Percentiles rank a stretch among this genome's conserved stretches.
Evolutionary conservation across 2,888 invertebrate species (phyloP).

Genomic region (Troides helena): DNA sequence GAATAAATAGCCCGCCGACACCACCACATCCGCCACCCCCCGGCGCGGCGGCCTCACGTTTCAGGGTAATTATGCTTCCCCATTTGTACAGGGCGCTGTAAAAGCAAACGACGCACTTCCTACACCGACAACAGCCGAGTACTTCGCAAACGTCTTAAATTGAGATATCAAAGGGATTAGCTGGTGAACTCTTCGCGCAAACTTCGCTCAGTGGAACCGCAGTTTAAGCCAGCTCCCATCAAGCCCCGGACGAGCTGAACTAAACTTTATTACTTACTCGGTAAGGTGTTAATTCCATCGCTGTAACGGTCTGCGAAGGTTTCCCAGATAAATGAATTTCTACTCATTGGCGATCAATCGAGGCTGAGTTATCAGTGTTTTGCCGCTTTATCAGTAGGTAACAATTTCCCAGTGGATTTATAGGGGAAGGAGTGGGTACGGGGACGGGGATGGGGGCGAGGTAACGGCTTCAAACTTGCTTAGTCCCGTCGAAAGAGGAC

Average conservation of each 20-base stretch:
- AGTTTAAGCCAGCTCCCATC: conserved; percentile 45
- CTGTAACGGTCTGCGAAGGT: conserved; percentile 30
- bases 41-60: too few relatives aligned
- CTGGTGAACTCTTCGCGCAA: conserved; percentile 36
- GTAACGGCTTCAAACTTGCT: conserved; percentile 12
- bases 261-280: conserved; percentile 16
- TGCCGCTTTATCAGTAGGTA: conserved; percentile 62
- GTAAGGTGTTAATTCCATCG: conserved; percentile 38
- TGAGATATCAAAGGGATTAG: conserved; percentile 34
- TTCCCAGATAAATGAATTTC: conserved; percentile 73
- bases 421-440: conserved; percentile 36
- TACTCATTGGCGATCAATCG: conserved; percentile 77
- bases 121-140: conserved; percentile 7
- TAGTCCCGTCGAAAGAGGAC: conserved; percentile 6
- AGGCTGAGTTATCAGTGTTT: conserved; percentile 69
- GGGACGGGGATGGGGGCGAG: background rate
- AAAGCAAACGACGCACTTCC: conserved; percentile 17
- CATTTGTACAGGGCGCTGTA: background rate
- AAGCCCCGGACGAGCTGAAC: conserved; percentile 25
- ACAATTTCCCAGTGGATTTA: conserved; percentile 57
- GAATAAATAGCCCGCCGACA: background rate
- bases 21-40: background rate
- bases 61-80: background rate
- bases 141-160: conserved; percentile 35
- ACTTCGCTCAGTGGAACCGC: conserved; percentile 44